Evolutionary conservation across 2,888 invertebrate genomes (phyloP).

Genomic region (Chaitophorus viminalis): DNA sequence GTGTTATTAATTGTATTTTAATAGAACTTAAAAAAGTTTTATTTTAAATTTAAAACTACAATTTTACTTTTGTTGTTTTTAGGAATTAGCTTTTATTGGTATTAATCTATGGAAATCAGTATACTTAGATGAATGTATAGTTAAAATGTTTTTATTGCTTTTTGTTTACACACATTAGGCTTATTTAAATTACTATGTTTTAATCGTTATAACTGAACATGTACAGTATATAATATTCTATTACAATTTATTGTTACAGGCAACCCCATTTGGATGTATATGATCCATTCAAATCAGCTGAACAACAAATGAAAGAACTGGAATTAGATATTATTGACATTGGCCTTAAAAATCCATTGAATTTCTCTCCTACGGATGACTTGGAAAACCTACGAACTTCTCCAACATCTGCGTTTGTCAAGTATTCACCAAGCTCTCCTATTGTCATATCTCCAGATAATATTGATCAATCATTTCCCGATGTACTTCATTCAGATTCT

Average conservation of each 20-base stretch:
- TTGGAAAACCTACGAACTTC: constrained; percentile 64
- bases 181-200: constrained; percentile 19
- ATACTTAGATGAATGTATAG: too few relatives aligned
- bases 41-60: too few relatives aligned
- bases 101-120: too few relatives aligned
- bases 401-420: constrained; percentile 67
- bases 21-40: too few relatives aligned
- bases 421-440: constrained; percentile 62
- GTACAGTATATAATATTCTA: not conserved
- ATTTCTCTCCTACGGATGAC: constrained; percentile 40
- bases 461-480: constrained; percentile 8
- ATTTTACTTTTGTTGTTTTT: not conserved
- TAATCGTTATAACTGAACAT: not conserved
- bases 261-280: constrained; percentile 70
- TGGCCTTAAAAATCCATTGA: constrained; percentile 54
- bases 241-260: constrained; percentile 38
- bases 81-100: not conserved
- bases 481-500: constrained; percentile 44
- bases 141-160: not conserved
- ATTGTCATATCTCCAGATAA: constrained; percentile 40
- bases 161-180: not conserved
- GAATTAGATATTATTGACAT: constrained; percentile 69
- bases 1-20: too few relatives aligned
- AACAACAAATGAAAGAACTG: constrained; percentile 83
- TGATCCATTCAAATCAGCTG: constrained; percentile 82